Evolutionary conservation across 2,888 invertebrate species (phyloP), one percentile per base, ranked within the genome.

Genomic region (Pantelozetes paolii): DNA sequence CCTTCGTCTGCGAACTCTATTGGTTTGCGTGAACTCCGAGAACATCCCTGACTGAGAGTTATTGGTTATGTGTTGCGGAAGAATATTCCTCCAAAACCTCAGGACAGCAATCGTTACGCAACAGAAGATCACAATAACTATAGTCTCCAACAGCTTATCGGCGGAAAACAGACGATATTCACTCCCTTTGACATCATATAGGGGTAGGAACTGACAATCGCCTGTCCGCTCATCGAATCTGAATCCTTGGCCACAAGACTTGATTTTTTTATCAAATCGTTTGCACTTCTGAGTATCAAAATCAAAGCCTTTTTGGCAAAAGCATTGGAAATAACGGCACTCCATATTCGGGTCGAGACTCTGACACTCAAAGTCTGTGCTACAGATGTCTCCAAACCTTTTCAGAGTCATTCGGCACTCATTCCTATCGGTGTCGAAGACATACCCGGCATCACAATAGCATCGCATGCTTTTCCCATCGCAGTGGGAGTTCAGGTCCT

Each of bases 401-500:
- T 72, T 59, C 1, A 36, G 5, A 15, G 8, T 72, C 6, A 64
- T n/a, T 2, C 2, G 20, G 18, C 72, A 72, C 32, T 59, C 1
- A 40, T 64, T 36, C 18, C 15, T 28, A 15, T 59, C 62, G n/a
- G 13, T 30, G 62, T 72, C 72, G n/a, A 40, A 72, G 28, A 64
- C 13, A 62, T 72, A 59, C 5, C 72, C 72, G 6, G 59, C 11
- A 23, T 72, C 72, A 64, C 72, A 72, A 26, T 18, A 42, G 40
- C 72, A 72, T 2, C 20, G 54, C 0, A 18, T 40, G 18, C 8
- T 26, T 2, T n/a, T 18, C 8, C 8, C 23, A 23, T 72, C 42
- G 64, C 72, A 72, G 18, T 64, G 72, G 13, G 72, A 72, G 28
- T 72, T 72, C 18, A 36, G 42, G 45, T 72, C 72, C 48, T 45